These are phyloP conservation scores for Stigmatopora argus DNA, from an alignment of 2,113 vertebrate genomes.

Conservation along the genomic window DNA sequence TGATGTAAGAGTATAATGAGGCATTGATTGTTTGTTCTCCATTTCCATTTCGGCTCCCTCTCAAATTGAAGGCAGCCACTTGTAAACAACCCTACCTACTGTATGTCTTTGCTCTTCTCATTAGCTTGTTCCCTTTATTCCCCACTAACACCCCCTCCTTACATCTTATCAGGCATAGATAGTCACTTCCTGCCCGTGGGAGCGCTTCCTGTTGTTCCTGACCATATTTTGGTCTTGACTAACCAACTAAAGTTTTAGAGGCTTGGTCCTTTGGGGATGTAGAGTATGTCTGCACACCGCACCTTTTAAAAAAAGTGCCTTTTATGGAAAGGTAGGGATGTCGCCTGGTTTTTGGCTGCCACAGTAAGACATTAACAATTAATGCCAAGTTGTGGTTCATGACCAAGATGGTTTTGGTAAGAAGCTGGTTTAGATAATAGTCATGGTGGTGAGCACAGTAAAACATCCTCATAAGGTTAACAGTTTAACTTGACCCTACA, in stretches of 20 bases:
- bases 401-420: constrained; percentile 50
- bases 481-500: no score
- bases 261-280: constrained; percentile 48
- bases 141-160: constrained; percentile 1
- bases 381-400: constrained; percentile 38
- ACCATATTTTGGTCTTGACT: constrained; percentile 33
- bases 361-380: constrained; percentile 65
- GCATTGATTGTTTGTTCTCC: constrained; percentile 70
- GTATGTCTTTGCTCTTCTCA: constrained; percentile 61
- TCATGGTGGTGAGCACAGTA: constrained; percentile 42
- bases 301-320: constrained; percentile 56
- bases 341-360: constrained; percentile 60
- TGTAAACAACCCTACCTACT: constrained; percentile 67
- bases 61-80: constrained; percentile 64
- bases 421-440: constrained; percentile 54
- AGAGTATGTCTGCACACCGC: constrained; percentile 61
- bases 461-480: constrained; percentile 7
- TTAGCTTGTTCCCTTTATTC: constrained; percentile 52
- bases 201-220: constrained; percentile 53
- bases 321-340: constrained; percentile 71
- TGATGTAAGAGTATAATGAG: constrained; percentile 68
- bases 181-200: constrained; percentile 60
- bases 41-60: constrained; percentile 63
- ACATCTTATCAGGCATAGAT: constrained; percentile 1
- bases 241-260: background rate